Evolutionary conservation across 2,113 vertebrate species (phyloP).

Genomic region (Etheostoma spectabile): DNA sequence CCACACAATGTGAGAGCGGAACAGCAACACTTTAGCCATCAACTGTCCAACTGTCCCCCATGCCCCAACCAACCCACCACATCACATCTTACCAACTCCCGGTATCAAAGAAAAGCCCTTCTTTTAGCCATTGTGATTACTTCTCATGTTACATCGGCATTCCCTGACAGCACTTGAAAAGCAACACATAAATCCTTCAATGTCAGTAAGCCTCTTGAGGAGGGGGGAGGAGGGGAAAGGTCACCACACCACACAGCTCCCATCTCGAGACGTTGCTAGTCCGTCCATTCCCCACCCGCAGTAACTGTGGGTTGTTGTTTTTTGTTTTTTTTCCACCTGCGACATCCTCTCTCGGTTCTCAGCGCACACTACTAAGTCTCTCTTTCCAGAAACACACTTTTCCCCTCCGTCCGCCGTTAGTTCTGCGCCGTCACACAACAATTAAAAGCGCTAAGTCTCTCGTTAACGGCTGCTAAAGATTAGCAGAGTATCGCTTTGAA

Average conservation of each 20-base stretch:
- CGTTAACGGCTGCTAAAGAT: slow-evolving; percentile 66
- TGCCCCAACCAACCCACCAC: slow-evolving; percentile 1
- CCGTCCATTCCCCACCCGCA: neutral
- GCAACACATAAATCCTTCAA: slow-evolving; percentile 66
- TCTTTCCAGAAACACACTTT: slow-evolving; percentile 4
- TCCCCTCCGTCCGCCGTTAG: slow-evolving; percentile 24
- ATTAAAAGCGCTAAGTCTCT: slow-evolving; percentile 54
- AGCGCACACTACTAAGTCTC: neutral
- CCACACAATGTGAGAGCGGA: neutral
- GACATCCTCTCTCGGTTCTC: neutral
- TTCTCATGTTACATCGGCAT: slow-evolving; percentile 24
- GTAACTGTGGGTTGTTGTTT: neutral
- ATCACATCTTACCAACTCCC: neutral
- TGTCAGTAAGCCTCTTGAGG: slow-evolving; percentile 56
- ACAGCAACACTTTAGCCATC: neutral
- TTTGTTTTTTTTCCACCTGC: slow-evolving; percentile 20
- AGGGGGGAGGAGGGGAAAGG: slow-evolving; percentile 63
- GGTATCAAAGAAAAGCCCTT: neutral
- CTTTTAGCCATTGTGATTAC: slow-evolving; percentile 31
- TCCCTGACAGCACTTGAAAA: slow-evolving; percentile 61
- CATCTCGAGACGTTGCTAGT: slow-evolving; percentile 18
- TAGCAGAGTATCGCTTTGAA: slow-evolving; percentile 58
- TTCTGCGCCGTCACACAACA: slow-evolving; percentile 66
- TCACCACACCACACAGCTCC: slow-evolving; percentile 54
- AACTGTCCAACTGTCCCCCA: neutral